phyloP scores from a whole-genome alignment of 2,797 vertebrate species.

The Acanthis flammea region DNA sequence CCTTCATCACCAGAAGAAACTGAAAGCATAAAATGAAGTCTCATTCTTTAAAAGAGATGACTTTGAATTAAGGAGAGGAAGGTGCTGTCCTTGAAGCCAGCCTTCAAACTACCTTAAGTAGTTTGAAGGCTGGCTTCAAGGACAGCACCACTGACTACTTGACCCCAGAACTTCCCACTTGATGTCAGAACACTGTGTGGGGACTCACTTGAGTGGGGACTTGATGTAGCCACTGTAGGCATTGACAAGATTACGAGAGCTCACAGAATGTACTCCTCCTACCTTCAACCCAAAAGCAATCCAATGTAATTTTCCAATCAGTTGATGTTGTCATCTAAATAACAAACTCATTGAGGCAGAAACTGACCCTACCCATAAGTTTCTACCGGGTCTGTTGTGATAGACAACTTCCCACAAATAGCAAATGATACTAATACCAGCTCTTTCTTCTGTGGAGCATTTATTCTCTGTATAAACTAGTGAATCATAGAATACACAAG shows the following conservation, averaged over 20 bases:
- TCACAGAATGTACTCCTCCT: not conserved
- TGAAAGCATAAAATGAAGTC: not conserved
- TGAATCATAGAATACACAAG: not conserved
- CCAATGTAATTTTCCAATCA: fast-evolving
- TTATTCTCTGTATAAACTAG: not conserved
- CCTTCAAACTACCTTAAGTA: not conserved
- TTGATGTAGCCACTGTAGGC: not conserved
- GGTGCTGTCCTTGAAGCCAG: not conserved
- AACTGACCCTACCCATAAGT: not conserved
- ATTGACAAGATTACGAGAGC: not conserved
- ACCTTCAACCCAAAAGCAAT: not conserved
- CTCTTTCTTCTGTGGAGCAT: not conserved
- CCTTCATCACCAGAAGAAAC: not conserved
- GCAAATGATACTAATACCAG: not conserved
- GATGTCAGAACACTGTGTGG: not conserved
- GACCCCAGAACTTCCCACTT: not conserved
- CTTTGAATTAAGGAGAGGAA: not conserved
- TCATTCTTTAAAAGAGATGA: not conserved
- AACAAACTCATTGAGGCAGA: not conserved
- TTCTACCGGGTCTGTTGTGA: not conserved
- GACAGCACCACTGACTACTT: not conserved
- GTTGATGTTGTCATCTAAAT: not conserved
- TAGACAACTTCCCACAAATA: not conserved
- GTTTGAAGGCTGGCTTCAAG: too few relatives aligned
- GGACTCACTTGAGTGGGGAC: not conserved